Percentiles rank a stretch among this genome's conserved stretches.
phyloP scores from a whole-genome alignment of 2,888 invertebrate species.

The Fragum fragum region DNA sequence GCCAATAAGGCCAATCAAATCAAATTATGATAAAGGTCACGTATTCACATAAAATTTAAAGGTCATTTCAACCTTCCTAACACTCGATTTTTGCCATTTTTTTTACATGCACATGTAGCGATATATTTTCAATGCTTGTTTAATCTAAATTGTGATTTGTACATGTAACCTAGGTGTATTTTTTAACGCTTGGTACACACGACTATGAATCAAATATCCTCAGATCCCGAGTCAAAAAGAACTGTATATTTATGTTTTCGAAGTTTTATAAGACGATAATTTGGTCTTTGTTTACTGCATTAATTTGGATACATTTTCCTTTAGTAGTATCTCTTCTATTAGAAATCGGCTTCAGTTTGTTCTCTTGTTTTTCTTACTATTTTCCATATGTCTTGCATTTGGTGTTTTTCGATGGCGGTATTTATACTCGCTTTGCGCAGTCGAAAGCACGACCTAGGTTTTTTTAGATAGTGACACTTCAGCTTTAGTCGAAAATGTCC shows the following conservation, averaged over 20 bases:
- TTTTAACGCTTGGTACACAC: slow-evolving; percentile 75
- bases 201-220: slow-evolving; percentile 36
- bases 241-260: slow-evolving; percentile 43
- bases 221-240: slow-evolving; percentile 33
- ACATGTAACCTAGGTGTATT: slow-evolving; percentile 22
- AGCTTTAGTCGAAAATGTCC: background rate
- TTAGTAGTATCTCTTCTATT: background rate
- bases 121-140: background rate
- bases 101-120: background rate
- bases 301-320: slow-evolving; percentile 16
- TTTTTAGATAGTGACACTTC: too few relatives aligned
- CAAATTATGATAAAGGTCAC: background rate
- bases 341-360: background rate
- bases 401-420: background rate
- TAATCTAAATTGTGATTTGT: slow-evolving; percentile 22
- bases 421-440: background rate
- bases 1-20: slow-evolving; percentile 5
- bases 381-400: background rate
- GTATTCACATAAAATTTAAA: background rate
- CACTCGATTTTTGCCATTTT: background rate
- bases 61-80: slow-evolving; percentile 30
- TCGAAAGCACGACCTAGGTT: too few relatives aligned
- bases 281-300: background rate
- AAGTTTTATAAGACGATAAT: background rate
- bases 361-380: background rate